These are phyloP conservation scores for Sebastes itinus DNA, from an alignment of 2,797 vertebrate genomes.

Conservation along the genomic window DNA sequence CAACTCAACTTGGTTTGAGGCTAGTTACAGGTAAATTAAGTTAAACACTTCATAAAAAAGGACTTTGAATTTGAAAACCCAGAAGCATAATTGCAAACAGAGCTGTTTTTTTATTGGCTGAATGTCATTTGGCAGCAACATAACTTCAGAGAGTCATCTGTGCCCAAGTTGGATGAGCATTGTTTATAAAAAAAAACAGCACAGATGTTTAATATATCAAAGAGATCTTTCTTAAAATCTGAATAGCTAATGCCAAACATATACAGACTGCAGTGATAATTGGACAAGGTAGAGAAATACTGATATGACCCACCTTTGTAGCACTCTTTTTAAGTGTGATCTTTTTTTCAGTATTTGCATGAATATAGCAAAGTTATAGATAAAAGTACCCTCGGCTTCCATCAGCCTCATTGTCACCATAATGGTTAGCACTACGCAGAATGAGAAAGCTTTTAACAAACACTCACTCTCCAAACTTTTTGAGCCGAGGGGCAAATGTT, in stretches of 20 bases:
- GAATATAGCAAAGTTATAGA: not conserved
- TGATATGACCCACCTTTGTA: not conserved
- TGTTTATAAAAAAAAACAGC: not conserved
- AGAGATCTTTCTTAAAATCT: not conserved
- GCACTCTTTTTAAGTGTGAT: not conserved
- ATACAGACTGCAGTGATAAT: not conserved
- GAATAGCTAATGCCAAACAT: not conserved
- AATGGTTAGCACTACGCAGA: not conserved
- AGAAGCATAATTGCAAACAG: not conserved
- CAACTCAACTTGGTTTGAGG: not conserved
- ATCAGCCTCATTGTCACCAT: not conserved
- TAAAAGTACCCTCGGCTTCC: not conserved
- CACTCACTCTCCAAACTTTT: constrained; percentile 8
- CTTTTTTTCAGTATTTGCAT: not conserved
- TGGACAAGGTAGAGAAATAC: not conserved
- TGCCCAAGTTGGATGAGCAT: not conserved
- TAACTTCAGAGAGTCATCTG: not conserved
- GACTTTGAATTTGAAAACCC: not conserved
- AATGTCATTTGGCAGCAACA: not conserved
- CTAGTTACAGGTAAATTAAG: not conserved
- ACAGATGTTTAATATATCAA: not conserved
- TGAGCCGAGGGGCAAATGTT: constrained; percentile 12
- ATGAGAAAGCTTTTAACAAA: not conserved
- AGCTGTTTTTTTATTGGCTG: not conserved
- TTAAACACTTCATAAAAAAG: not conserved